Conservation (phyloP, 2,888 invertebrate genomes). For the Clistopyga incitator region DNA sequence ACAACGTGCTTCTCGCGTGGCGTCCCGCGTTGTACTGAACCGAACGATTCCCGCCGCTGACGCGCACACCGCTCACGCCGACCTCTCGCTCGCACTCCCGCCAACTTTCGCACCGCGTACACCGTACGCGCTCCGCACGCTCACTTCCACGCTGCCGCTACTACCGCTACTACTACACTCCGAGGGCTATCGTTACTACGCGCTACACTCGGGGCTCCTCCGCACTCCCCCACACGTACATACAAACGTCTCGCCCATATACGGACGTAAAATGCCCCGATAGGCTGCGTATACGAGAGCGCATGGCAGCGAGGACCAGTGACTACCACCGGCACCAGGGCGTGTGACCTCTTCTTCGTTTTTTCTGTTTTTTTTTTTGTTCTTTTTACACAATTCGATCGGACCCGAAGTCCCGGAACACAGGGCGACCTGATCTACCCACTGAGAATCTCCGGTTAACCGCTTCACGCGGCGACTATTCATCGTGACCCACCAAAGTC, state of each 20-base stretch:
- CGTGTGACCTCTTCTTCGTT: background rate
- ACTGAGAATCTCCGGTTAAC: background rate
- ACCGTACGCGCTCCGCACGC: background rate
- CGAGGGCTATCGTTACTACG: background rate
- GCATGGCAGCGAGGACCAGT: background rate
- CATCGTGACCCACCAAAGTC: no score
- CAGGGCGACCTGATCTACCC: background rate
- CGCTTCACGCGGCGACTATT: no score
- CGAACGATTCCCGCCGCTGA: conserved; percentile 70
- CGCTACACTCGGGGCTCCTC: background rate
- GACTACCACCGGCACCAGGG: background rate
- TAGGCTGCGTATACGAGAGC: background rate
- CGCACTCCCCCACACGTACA: conserved; percentile 4
- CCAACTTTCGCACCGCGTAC: conserved; percentile 16
- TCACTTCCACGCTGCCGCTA: background rate
- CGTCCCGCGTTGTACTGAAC: conserved; percentile 76
- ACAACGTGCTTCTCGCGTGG: conserved; percentile 74
- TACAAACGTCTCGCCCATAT: background rate
- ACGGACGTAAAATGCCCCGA: conserved; percentile 23
- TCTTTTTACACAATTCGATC: background rate
- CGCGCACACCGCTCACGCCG: conserved; percentile 47
- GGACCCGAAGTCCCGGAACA: background rate
- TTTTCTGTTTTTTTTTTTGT: background rate
- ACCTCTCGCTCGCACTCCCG: conserved; percentile 59
- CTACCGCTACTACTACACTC: conserved; percentile 10